Conservation (phyloP, 2,113 vertebrate genomes). For the Centropus bengalensis region DNA sequence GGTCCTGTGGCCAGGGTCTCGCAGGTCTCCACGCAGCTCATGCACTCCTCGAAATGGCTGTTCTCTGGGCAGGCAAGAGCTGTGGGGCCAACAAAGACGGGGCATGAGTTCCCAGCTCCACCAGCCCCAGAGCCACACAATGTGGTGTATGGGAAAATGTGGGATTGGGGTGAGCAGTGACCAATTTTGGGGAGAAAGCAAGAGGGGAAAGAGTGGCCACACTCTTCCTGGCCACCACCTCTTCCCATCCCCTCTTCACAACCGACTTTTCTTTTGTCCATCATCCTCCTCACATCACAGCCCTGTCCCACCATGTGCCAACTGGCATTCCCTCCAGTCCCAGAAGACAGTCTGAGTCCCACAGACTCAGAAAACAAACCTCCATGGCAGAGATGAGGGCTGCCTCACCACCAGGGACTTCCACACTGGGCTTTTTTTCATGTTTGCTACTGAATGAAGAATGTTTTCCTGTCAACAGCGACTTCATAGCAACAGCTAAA, state of each 20-base stretch:
- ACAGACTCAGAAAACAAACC: background rate
- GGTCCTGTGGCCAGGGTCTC: constrained; percentile 82
- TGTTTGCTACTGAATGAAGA: constrained; percentile 58
- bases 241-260: background rate
- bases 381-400: background rate
- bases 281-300: background rate
- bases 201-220: background rate
- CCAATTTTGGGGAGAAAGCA: accelerated
- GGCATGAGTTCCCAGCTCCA: accelerated
- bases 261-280: background rate
- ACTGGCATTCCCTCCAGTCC: background rate
- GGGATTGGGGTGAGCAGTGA: accelerated
- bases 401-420: background rate
- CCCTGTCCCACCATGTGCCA: accelerated
- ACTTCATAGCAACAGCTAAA: constrained; percentile 54
- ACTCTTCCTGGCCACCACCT: background rate
- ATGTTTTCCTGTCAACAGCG: constrained; percentile 19
- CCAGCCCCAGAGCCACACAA: accelerated
- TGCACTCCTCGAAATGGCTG: constrained; percentile 95
- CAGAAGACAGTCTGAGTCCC: no score
- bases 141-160: background rate
- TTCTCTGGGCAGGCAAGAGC: constrained; percentile 92
- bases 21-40: constrained; percentile 90
- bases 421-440: constrained; percentile 18
- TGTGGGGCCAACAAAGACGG: constrained; percentile 56